Evolutionary conservation across 2,888 invertebrate species (phyloP), one percentile per base, ranked within the genome.

Genomic region (Palloptera scutellata): DNA sequence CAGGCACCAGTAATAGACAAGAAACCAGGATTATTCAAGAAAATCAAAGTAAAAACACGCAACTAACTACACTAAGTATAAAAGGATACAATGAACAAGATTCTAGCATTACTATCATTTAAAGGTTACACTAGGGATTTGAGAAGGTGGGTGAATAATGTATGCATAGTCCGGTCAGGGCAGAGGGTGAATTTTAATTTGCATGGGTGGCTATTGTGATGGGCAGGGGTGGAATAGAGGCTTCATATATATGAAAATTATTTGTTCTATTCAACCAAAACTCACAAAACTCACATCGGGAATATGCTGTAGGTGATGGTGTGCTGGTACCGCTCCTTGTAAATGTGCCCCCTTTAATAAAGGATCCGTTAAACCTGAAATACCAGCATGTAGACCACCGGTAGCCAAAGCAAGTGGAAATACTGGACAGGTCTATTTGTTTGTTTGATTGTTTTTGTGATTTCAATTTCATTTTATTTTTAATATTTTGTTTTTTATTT

Each of bases 321-420:
- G 84, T 79, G 80, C 81, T 80, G 85, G 85, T 81, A 85, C 77
- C 78, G 85, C 83, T 81, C 84, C 85, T 80, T 74, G 77, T 77
- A 85, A 83, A 81, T 85, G 85, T 79, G 84, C 83, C 80, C 85
- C 85, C 81, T 85, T 85, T 81, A 85, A 81, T 77, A 85, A 81
- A 79, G 85, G 85, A 83, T 85, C 85, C 81, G 84, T 79, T 78
- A 85, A 81, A 82, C 85, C 85, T 79, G 85, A 85, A 77, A 85
- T 81, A 80, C 85, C 85, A 81, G 84, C 84, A 80, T 85, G 85
- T 78, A 85, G 83, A 80, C 85, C 85, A 82, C 85, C 85, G 77
- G 81, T 73, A 79, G 85, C 84, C 81, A 85, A 81, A 75, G 85
- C 84, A 78, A 85, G 83, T 83, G 85, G 85, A 84, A 85, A 85